phyloP scores from a whole-genome alignment of 2,888 invertebrate species.

The Zele albiditarsus region DNA sequence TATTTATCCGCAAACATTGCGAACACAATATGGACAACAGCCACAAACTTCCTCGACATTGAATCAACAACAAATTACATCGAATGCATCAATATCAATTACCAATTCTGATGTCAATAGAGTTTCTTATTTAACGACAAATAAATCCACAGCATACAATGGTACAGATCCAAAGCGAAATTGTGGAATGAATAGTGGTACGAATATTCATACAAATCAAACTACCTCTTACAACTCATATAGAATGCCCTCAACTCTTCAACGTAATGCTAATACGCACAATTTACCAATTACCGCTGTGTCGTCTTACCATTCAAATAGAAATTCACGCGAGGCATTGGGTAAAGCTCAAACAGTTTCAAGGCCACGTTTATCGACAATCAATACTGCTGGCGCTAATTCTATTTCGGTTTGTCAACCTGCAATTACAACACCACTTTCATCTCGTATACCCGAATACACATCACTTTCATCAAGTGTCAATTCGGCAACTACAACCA shows the following conservation, averaged over 20 bases:
- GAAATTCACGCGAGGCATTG: conserved; percentile 64
- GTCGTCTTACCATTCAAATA: conserved; percentile 74
- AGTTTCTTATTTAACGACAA: conserved; percentile 53
- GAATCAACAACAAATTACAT: conserved; percentile 26
- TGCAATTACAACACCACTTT: conserved; percentile 50
- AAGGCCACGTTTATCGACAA: conserved; percentile 54
- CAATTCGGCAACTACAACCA: conserved; percentile 54
- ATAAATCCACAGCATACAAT: conserved; percentile 60
- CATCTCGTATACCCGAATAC: conserved; percentile 59
- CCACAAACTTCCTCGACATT: conserved; percentile 30
- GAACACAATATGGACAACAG: conserved; percentile 57
- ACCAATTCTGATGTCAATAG: conserved; percentile 38
- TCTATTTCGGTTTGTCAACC: conserved; percentile 30
- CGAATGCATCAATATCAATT: conserved; percentile 35
- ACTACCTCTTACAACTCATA: conserved; percentile 58
- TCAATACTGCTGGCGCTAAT: conserved; percentile 36
- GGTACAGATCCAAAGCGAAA: conserved; percentile 61
- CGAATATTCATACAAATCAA: conserved; percentile 47
- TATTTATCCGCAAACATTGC: conserved; percentile 56
- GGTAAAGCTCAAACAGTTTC: conserved; percentile 58
- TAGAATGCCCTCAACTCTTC: conserved; percentile 55
- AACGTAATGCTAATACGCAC: conserved; percentile 69
- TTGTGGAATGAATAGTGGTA: conserved; percentile 18
- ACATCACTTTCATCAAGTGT: conserved; percentile 51
- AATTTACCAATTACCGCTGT: conserved; percentile 75